Evolutionary conservation across 2,888 invertebrate genomes (phyloP).

Genomic region (Aradus depressus): DNA sequence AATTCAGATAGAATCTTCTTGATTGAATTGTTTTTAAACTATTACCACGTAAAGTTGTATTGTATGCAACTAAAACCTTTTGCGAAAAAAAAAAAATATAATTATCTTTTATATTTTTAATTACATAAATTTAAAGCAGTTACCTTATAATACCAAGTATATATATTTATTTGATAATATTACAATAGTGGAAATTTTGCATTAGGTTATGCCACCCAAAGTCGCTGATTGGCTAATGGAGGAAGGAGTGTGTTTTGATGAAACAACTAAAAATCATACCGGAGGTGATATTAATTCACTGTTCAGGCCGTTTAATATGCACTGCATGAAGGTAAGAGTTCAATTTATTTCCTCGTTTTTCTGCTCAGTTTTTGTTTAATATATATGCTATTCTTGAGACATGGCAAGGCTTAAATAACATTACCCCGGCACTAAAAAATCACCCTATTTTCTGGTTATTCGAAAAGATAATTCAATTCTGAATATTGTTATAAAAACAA

Average conservation of each 20-base stretch:
- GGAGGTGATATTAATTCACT: conserved; percentile 57
- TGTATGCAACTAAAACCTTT: too few species aligned
- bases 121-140: background rate
- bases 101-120: background rate
- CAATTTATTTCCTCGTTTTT: conserved; percentile 1
- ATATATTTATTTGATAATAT: background rate
- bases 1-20: too few species aligned
- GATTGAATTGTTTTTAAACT: too few species aligned
- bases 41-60: too few species aligned
- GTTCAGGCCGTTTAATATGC: conserved; percentile 95
- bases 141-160: background rate
- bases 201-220: conserved; percentile 80
- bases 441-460: too few species aligned
- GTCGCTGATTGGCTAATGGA: conserved; percentile 70
- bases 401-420: too few species aligned
- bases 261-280: conserved; percentile 1
- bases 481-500: too few species aligned
- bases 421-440: too few species aligned
- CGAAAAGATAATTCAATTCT: too few species aligned
- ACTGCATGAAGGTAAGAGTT: conserved; percentile 63
- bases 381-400: too few species aligned
- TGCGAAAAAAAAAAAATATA: background rate
- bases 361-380: background rate
- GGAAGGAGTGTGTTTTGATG: conserved; percentile 6
- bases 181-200: background rate